These are phyloP conservation scores for Ectemnius cavifrons DNA, from an alignment of 2,888 invertebrate species.

Conservation along the genomic window DNA sequence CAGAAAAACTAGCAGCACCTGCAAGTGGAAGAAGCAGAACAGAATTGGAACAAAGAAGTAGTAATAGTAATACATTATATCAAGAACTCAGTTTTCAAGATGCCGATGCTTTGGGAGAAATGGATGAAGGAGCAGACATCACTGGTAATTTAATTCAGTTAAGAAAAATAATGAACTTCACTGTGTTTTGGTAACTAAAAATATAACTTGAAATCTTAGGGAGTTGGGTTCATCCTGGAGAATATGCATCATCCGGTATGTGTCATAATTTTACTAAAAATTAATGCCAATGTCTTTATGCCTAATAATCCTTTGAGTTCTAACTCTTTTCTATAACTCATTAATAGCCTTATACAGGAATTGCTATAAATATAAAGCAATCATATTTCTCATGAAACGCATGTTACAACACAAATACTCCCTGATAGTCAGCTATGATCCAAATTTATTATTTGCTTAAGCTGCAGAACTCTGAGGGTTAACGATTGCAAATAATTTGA, in stretches of 20 bases:
- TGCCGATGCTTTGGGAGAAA: conserved; percentile 89
- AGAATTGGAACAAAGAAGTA: conserved; percentile 91
- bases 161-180: background rate
- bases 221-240: conserved; percentile 98
- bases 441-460: background rate
- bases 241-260: conserved; percentile 98
- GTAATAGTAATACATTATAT: conserved; percentile 93
- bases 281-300: conserved; percentile 41
- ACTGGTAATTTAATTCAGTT: conserved; percentile 84
- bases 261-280: conserved; percentile 57
- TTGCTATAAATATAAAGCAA: background rate
- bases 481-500: conserved; percentile 17
- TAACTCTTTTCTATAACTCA: conserved; percentile 9
- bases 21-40: conserved; percentile 82
- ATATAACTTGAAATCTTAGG: conserved; percentile 80
- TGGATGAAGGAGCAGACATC: conserved; percentile 93
- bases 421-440: background rate
- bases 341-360: background rate
- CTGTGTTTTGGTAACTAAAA: conserved; percentile 35
- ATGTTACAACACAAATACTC: background rate
- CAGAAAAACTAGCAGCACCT: conserved; percentile 77
- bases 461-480: conserved; percentile 39
- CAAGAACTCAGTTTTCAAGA: conserved; percentile 97
- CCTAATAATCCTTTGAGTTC: conserved; percentile 42
- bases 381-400: background rate